A percentile compares a stretch with the other conserved stretches of the same genome.
Evolutionary conservation across 2,797 vertebrate genomes (phyloP).

Genomic region (Sphenopsis melanotis): DNA sequence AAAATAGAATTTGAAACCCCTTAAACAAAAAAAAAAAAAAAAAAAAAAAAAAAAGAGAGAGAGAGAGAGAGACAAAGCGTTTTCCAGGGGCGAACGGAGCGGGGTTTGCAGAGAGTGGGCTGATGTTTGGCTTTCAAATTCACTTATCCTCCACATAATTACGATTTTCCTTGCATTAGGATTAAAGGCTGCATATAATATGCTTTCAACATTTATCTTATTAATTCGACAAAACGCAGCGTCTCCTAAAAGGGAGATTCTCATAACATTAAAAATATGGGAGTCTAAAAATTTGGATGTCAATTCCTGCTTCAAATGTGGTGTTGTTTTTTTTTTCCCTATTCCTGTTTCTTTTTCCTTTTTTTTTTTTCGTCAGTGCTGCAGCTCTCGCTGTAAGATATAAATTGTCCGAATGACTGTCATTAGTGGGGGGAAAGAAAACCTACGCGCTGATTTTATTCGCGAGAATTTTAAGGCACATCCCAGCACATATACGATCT

Average conservation of each 20-base stretch:
- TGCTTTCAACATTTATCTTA: constrained; percentile 63
- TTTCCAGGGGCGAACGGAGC: neutral
- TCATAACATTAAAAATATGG: constrained; percentile 31
- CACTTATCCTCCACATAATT: constrained; percentile 53
- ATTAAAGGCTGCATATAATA: constrained; percentile 45
- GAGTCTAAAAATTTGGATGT: constrained; percentile 9
- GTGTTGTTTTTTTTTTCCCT: neutral
- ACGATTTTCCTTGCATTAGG: constrained; percentile 54
- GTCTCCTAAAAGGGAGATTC: constrained; percentile 17
- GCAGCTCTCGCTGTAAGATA: neutral
- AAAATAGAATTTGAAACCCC: neutral
- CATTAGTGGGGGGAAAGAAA: neutral
- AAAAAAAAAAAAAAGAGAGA: neutral
- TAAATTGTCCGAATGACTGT: constrained; percentile 31
- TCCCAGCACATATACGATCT: neutral
- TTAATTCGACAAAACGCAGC: constrained; percentile 43
- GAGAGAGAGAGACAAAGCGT: constrained; percentile 20
- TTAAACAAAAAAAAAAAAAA: neutral
- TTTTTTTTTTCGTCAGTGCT: neutral
- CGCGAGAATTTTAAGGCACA: constrained; percentile 11
- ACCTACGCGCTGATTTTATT: constrained; percentile 10
- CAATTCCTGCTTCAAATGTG: neutral
- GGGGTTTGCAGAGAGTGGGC: neutral
- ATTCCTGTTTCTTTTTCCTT: fast-evolving
- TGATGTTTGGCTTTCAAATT: constrained; percentile 46